phyloP scores from a whole-genome alignment of 2,113 vertebrate species.

The Ophiodon elongatus region DNA sequence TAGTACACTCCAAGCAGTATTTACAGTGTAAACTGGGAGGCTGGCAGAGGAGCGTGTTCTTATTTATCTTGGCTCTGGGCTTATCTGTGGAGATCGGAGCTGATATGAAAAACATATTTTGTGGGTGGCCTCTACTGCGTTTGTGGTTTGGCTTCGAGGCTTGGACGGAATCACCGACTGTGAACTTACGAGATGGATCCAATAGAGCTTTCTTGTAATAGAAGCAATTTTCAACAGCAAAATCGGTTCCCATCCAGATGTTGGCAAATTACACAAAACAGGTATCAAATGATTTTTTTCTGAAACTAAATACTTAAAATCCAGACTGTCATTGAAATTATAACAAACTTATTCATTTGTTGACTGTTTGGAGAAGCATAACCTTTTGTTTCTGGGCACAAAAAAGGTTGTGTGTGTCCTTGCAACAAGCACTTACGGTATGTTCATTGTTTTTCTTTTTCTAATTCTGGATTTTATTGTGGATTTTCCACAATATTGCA shows the following conservation, averaged over 20 bases:
- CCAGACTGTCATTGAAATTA: neutral
- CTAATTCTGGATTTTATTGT: no score
- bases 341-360: neutral
- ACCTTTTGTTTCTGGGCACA: neutral
- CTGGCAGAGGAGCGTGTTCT: conserved; percentile 74
- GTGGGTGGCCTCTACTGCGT: conserved; percentile 75
- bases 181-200: neutral
- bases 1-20: conserved; percentile 65
- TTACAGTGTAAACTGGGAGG: conserved; percentile 73
- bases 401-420: no score
- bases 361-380: neutral
- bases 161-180: conserved; percentile 35
- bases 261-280: neutral
- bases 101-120: conserved; percentile 80
- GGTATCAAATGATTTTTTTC: neutral
- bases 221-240: neutral
- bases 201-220: neutral
- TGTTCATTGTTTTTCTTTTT: no score
- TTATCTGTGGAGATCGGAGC: conserved; percentile 80
- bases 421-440: no score
- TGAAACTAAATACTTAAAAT: neutral
- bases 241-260: neutral
- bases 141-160: conserved; percentile 59
- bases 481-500: no score
- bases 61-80: conserved; percentile 81